Evolutionary conservation across 2,888 invertebrate genomes (phyloP), one percentile per base, ranked within the genome.

Genomic region (Sphaerophoria taeniata): DNA sequence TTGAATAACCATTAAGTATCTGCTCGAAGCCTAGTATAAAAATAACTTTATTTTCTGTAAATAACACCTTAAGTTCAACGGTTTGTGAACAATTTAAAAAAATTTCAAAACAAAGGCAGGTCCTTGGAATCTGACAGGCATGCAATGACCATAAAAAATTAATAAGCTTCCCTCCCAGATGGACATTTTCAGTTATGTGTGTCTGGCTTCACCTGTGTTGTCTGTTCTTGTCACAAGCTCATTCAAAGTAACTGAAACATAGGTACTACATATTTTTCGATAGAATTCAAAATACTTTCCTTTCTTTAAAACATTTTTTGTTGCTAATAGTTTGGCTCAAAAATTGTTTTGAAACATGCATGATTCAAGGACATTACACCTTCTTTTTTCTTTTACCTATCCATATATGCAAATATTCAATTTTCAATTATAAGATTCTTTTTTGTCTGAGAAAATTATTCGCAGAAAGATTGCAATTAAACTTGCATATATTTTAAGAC

Each of bases 91-190:
- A 43, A 9, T 11, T 3, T 3, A 6, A 43, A 43, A 0, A 3
- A 6, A 0, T 11, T 43, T 0, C 9, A 34, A 6, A 36, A 34
- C n/a, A 31, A 56, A 56, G 56, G 34, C 6, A 14, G 9, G 34
- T 4, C 56, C 36, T 36, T 14, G 34, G 14, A 34, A 34, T 56
- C 56, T 56, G 34, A 34, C 34, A 56, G 24, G 24, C 24, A 24
- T 2, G 56, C 56, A 56, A 7, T 56, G 56, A 56, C 34, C 34
- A 56, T 56, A 56, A 56, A 36, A 56, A 56, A 14, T 56, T 56
- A 56, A 34, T 56, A 56, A 36, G 56, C 34, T 56, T 56, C 9
- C 24, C 9, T 56, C 56, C 56, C 14, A 34, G 36, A 56, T 56
- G 56, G 56, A 56, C 14, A 56, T 51, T 56, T 56, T 33, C 34